These are phyloP conservation scores for Sciurus carolinensis DNA, from an alignment of 2,797 vertebrate species.

Conservation along the genomic window DNA sequence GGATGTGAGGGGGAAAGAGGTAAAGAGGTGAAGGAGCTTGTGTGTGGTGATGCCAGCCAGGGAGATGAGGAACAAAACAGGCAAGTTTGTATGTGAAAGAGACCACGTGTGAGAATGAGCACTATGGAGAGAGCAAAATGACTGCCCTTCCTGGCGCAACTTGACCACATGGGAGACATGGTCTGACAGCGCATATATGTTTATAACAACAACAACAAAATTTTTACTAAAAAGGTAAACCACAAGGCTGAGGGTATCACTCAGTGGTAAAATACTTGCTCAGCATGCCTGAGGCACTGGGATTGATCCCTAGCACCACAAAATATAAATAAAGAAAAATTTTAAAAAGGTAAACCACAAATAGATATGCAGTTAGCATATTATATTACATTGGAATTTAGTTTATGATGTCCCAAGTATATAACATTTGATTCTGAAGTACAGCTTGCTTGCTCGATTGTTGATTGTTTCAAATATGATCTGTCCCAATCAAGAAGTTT, in stretches of 20 bases:
- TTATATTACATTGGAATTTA: not conserved
- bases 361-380: not conserved
- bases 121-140: not conserved
- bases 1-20: not conserved
- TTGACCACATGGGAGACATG: not conserved
- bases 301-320: not conserved
- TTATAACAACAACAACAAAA: not conserved
- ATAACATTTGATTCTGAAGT: conserved; percentile 22
- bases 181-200: not conserved
- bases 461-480: conserved; percentile 29
- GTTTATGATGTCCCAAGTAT: conserved; percentile 20
- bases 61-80: conserved; percentile 49
- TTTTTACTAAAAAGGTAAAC: not conserved
- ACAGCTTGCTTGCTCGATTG: not conserved
- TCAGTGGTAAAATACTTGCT: not conserved
- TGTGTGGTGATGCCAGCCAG: not conserved
- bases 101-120: not conserved
- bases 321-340: not conserved
- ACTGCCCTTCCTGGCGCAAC: not conserved
- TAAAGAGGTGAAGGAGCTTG: not conserved
- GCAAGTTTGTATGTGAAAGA: conserved; percentile 21
- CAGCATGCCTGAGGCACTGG: not conserved
- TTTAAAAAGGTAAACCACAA: conserved; percentile 47
- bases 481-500: conserved; percentile 20
- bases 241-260: not conserved